Evolutionary conservation across 2,113 vertebrate species (phyloP), one percentile per base, ranked within the genome.

Genomic region (Diphyllodes magnificus): DNA sequence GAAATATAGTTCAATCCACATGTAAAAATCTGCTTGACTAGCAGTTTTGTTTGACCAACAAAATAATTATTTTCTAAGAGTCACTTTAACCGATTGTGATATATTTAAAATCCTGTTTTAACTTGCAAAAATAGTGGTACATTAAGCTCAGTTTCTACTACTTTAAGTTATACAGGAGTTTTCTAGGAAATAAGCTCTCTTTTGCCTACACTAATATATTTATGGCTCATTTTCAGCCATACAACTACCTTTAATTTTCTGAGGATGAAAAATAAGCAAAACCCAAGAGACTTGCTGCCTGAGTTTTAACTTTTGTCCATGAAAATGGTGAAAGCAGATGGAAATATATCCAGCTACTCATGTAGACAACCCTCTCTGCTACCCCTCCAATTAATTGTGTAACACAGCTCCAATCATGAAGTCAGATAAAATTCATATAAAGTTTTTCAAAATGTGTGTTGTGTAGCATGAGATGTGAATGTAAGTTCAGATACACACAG

Each of bases 11-110:
- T 96, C 75, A 88, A 75, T 50, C 69, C 72, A 50, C 50, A 18
- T 27, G 22, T 84, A 85, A 82, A 96, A 94, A 64, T 66, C 37
- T 75, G 20, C 40, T 90, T 61, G 73, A 59, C 70, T n/a, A 78
- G 50, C 33, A 84, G 72, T 88, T 94, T 68, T 73, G 60, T 84
- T 94, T 93, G 71, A 73, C n/a, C 76, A 94, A 69, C 54, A 80
- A 96, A 94, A 51, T 31, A 25, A 71, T 82, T 95, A 56, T 96
- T 93, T 96, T 91, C n/a, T 71, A 30, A 66, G 78, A 78, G 56
- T 63, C 35, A 70, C 35, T 87, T 84, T 68, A 86, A 68, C 50
- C 3, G 53, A 78, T 17, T 19, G 13, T 10, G 6, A 76, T 59
- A n/a, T 35, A 73, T 64, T 92, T 94, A 37, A 71, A 83, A 64